phyloP scores from a whole-genome alignment of 2,113 vertebrate genomes.

The Mungos mungo region DNA sequence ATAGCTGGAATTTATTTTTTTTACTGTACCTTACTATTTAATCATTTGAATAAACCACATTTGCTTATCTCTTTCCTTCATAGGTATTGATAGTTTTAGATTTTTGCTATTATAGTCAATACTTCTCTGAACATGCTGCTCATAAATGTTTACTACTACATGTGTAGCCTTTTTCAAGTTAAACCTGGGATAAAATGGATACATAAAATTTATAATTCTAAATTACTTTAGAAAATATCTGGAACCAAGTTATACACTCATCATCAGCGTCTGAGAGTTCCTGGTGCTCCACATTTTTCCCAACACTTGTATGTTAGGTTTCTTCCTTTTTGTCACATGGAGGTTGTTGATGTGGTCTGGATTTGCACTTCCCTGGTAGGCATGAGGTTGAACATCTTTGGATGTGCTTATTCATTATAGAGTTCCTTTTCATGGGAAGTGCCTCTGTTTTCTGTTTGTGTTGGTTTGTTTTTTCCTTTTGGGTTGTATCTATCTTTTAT shows the following conservation, averaged over 20 bases:
- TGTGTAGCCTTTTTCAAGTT: neutral
- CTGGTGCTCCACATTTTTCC: neutral
- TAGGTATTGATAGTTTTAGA: neutral
- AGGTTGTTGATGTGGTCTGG: neutral
- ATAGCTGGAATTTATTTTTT: constrained; percentile 2
- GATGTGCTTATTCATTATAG: neutral
- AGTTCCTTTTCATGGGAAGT: neutral
- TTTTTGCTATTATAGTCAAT: neutral
- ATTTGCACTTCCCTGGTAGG: neutral
- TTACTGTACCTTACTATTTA: neutral
- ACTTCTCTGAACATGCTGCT: neutral
- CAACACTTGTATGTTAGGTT: neutral
- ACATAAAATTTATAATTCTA: neutral
- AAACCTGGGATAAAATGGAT: neutral
- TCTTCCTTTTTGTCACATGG: neutral
- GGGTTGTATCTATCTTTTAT: neutral
- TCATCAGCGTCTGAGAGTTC: neutral
- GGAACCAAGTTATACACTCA: neutral
- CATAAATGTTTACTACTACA: neutral
- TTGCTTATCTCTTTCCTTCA: neutral
- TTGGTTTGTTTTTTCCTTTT: neutral
- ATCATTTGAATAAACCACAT: neutral
- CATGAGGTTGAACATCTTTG: neutral
- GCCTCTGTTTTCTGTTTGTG: neutral
- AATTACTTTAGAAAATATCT: neutral